A percentile compares a stretch with the other conserved stretches of the same genome.
phyloP scores from a whole-genome alignment of 2,113 vertebrate species.

The Lontra canadensis region DNA sequence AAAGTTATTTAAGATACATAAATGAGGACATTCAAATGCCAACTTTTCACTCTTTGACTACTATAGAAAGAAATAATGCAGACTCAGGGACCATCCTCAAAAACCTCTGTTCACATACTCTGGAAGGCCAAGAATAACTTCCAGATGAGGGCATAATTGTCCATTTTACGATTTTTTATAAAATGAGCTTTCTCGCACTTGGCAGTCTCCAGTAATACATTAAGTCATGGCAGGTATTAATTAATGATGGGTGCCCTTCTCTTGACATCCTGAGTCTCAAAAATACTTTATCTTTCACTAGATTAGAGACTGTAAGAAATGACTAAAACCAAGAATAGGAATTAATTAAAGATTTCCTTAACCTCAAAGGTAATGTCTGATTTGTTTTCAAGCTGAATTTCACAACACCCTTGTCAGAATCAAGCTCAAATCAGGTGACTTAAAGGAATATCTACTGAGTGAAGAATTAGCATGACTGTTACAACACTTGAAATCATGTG shows the following conservation, averaged over 20 bases:
- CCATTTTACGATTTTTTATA: slow-evolving; percentile 28
- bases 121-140: slow-evolving; percentile 9
- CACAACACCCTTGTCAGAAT: not conserved
- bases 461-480: not conserved
- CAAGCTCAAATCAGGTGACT: not conserved
- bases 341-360: slow-evolving; percentile 60
- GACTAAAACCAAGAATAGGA: slow-evolving; percentile 22
- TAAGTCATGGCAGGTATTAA: slow-evolving; percentile 59
- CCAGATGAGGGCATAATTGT: not conserved
- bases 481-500: not conserved
- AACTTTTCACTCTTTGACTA: not conserved
- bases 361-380: slow-evolving; percentile 12
- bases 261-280: slow-evolving; percentile 38
- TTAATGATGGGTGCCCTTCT: slow-evolving; percentile 49
- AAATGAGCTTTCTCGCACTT: slow-evolving; percentile 44
- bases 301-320: slow-evolving; percentile 20
- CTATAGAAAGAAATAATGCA: not conserved
- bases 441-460: not conserved
- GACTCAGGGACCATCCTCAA: not conserved
- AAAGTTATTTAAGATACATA: not conserved
- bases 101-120: not conserved
- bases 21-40: not conserved
- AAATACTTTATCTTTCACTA: slow-evolving; percentile 20
- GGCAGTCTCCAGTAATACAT: slow-evolving; percentile 9
- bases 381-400: slow-evolving; percentile 43